phyloP scores from a whole-genome alignment of 2,113 vertebrate genomes.

The Microcebus ravelobensis region DNA sequence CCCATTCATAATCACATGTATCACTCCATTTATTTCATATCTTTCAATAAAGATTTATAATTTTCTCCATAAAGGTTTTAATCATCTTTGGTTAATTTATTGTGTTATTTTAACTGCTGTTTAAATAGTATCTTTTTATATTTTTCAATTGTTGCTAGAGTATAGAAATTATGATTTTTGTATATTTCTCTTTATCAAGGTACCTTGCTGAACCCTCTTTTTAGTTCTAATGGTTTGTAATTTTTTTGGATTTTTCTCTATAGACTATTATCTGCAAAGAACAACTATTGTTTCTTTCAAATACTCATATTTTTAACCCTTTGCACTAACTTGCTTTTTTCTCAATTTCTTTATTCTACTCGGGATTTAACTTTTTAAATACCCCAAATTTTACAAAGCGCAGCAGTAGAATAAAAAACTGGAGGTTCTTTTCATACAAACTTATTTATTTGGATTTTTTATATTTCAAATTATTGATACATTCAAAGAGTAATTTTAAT shows the following conservation, averaged over 20 bases:
- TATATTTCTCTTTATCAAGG: background rate
- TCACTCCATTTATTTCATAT: background rate
- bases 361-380: too few species aligned
- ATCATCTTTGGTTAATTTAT: background rate
- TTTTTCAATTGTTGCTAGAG: background rate
- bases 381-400: too few species aligned
- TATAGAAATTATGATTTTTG: slow-evolving; percentile 48
- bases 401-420: too few species aligned
- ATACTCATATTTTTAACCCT: background rate
- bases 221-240: slow-evolving; percentile 36
- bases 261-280: background rate
- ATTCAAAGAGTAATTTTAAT: too few species aligned
- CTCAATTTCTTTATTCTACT: too few species aligned
- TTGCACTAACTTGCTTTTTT: too few species aligned
- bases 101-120: background rate
- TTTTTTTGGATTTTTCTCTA: slow-evolving; percentile 19
- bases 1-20: background rate
- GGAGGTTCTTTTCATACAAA: too few species aligned
- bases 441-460: too few species aligned
- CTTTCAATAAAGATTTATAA: background rate
- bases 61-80: slow-evolving; percentile 29
- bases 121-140: slow-evolving; percentile 11
- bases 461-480: too few species aligned
- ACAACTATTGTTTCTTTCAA: slow-evolving; percentile 25
- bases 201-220: background rate